A percentile compares a stretch with the other conserved stretches of the same genome.
Conservation (phyloP, 2,888 invertebrate genomes). For the Ametastegia equiseti region DNA sequence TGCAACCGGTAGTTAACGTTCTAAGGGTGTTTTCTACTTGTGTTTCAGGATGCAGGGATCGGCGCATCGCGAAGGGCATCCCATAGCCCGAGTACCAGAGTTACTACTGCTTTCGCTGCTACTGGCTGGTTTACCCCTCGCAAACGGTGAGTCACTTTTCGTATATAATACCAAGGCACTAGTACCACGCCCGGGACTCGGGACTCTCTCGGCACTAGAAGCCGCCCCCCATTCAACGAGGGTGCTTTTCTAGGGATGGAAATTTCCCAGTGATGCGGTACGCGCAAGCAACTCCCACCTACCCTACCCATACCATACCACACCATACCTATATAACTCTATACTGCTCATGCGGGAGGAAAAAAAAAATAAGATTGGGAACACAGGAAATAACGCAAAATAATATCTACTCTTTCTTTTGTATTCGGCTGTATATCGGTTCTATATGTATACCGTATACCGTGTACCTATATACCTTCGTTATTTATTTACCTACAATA, state of each 20-base stretch:
- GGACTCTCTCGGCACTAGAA: slow-evolving; percentile 30
- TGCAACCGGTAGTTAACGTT: slow-evolving; percentile 29
- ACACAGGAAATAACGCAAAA: neutral
- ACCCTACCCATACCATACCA: neutral
- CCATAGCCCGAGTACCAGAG: slow-evolving; percentile 65
- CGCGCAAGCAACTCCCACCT: too few species aligned
- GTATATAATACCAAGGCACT: slow-evolving; percentile 53
- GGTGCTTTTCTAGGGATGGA: slow-evolving; percentile 38
- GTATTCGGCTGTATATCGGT: neutral
- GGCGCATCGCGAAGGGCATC: slow-evolving; percentile 66
- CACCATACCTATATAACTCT: too few species aligned
- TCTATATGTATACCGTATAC: neutral
- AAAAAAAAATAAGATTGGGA: slow-evolving; percentile 10
- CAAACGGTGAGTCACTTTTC: slow-evolving; percentile 72
- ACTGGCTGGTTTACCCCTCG: slow-evolving; percentile 64
- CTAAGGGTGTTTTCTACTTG: slow-evolving; percentile 32
- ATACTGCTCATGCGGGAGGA: neutral
- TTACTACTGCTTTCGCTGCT: slow-evolving; percentile 64
- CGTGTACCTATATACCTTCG: neutral
- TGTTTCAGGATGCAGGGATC: slow-evolving; percentile 71
- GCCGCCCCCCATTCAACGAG: slow-evolving; percentile 22
- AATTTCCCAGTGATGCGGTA: slow-evolving; percentile 10
- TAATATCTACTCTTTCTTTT: neutral
- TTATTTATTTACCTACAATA: slow-evolving; percentile 34
- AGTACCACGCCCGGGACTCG: slow-evolving; percentile 4